These are phyloP conservation scores for Stramonita haemastoma DNA, from an alignment of 2,888 invertebrate genomes.

Conservation along the genomic window DNA sequence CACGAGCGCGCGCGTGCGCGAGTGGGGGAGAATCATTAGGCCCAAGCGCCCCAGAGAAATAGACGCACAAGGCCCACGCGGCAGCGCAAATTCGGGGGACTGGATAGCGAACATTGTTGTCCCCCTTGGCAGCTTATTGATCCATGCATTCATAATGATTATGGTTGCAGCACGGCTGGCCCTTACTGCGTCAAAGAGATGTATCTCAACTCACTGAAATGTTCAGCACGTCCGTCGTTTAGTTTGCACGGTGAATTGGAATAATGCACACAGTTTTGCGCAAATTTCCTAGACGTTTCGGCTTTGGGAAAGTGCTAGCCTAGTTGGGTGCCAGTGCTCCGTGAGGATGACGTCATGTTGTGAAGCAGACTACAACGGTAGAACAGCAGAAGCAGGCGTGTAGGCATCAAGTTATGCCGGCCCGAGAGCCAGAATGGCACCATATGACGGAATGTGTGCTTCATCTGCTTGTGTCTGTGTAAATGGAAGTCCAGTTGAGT, in stretches of 20 bases:
- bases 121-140: conserved; percentile 15
- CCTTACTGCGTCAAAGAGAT: background rate
- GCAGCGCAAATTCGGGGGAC: background rate
- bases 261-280: too few species aligned
- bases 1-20: too few species aligned
- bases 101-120: background rate
- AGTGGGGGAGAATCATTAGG: too few species aligned
- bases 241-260: too few species aligned
- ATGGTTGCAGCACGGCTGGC: background rate
- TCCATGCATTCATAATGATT: conserved; percentile 22
- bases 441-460: background rate
- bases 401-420: conserved; percentile 7
- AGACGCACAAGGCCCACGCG: background rate
- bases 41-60: background rate
- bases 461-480: background rate
- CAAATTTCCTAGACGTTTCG: too few species aligned
- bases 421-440: background rate
- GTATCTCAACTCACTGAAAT: background rate
- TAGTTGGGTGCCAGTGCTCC: conserved; percentile 18
- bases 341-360: conserved; percentile 7
- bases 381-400: background rate
- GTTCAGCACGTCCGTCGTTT: too few species aligned
- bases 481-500: background rate
- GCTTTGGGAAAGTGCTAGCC: too few species aligned
- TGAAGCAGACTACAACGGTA: background rate